phyloP scores from a whole-genome alignment of 2,113 vertebrate species.

The Salvelinus fontinalis region DNA sequence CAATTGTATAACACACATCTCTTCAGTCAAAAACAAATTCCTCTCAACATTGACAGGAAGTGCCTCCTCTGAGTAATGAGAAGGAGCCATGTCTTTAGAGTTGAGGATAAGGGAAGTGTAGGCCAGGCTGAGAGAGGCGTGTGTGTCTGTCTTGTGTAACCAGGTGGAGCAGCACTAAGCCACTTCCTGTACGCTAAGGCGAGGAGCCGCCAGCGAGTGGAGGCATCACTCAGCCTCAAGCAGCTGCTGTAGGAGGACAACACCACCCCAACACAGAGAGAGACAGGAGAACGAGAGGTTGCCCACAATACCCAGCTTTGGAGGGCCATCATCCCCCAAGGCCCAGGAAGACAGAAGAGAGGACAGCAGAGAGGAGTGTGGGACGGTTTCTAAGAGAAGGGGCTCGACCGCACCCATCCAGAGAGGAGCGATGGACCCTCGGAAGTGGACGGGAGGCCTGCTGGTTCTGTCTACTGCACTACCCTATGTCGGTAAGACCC shows the following conservation, averaged over 20 bases:
- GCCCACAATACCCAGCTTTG: not conserved
- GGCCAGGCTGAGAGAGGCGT: conserved; percentile 6
- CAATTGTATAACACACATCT: not conserved
- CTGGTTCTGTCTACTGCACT: conserved; percentile 31
- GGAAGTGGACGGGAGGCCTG: conserved; percentile 20
- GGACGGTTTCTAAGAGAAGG: not conserved
- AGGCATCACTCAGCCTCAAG: conserved; percentile 7
- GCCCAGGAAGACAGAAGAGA: not conserved
- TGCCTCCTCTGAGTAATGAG: not conserved
- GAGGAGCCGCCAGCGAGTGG: conserved; percentile 24
- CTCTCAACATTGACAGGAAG: not conserved
- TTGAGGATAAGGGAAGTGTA: not conserved
- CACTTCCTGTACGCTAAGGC: conserved; percentile 64
- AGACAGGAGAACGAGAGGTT: conserved; percentile 2
- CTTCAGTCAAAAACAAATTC: not conserved
- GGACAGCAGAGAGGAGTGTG: not conserved
- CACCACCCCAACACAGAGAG: not conserved
- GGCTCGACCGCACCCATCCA: not conserved
- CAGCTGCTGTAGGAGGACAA: conserved; percentile 7
- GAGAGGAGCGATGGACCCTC: conserved; percentile 34
- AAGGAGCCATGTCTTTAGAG: not conserved
- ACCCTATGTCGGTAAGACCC: conserved; percentile 49
- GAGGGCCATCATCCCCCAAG: not conserved
- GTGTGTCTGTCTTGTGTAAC: conserved; percentile 35
- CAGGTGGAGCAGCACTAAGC: conserved; percentile 51